phyloP scores from a whole-genome alignment of 2,797 vertebrate species.

The Helostoma temminkii region DNA sequence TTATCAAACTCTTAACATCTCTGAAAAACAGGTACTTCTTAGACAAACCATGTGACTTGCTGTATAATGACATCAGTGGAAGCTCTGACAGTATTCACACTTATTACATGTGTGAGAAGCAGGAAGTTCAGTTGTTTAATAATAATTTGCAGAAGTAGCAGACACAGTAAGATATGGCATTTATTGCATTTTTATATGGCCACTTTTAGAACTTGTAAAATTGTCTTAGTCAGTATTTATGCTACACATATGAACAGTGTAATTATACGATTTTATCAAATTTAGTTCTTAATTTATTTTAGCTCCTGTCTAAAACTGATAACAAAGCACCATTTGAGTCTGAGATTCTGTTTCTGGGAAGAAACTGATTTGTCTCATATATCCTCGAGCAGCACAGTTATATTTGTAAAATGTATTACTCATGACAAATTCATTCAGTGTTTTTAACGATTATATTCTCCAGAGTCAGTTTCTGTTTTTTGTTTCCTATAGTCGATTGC shows the following conservation, averaged over 20 bases:
- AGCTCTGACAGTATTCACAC: conserved; percentile 33
- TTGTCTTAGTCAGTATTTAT: too few species aligned
- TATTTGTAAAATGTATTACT: conserved; percentile 22
- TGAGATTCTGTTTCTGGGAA: conserved; percentile 6
- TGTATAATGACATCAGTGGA: conserved; percentile 16
- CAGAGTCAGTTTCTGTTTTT: conserved; percentile 32
- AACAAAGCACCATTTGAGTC: conserved; percentile 5
- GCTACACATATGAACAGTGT: background rate
- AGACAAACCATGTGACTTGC: conserved; percentile 31
- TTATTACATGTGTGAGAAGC: conserved; percentile 38
- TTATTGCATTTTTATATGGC: background rate
- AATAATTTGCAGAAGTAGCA: conserved; percentile 9
- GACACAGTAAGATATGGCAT: background rate
- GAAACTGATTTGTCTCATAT: conserved; percentile 9
- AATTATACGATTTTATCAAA: background rate
- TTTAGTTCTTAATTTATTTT: conserved; percentile 6
- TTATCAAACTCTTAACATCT: conserved; percentile 17
- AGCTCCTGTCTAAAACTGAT: conserved; percentile 20
- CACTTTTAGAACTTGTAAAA: background rate
- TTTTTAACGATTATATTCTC: conserved; percentile 19
- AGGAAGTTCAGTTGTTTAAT: conserved; percentile 51
- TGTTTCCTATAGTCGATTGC: conserved; percentile 32
- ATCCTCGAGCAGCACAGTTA: background rate
- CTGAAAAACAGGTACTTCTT: conserved; percentile 12
- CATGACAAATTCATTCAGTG: conserved; percentile 11